Conservation (phyloP, 92 coral and sea anemone genomes). For the Ricordea florida region DNA sequence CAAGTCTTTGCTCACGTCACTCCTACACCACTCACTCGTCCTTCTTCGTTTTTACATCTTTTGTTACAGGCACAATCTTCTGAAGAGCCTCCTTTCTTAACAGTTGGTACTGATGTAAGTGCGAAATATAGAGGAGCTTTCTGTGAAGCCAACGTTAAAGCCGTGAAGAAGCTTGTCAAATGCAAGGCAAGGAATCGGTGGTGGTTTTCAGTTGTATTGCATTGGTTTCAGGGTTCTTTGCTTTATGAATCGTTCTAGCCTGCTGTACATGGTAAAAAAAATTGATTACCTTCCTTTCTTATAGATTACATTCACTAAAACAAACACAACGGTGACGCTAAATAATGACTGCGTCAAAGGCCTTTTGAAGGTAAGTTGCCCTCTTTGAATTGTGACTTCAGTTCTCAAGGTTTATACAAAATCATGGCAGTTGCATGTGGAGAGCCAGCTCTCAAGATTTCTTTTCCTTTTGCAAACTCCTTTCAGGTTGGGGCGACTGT, state of each 20-base stretch:
- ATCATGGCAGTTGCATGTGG: too few relatives aligned
- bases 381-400: constrained; percentile 1
- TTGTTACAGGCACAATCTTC: constrained; percentile 86
- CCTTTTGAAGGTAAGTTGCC: constrained; percentile 71
- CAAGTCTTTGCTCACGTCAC: constrained; percentile 91
- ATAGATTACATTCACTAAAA: constrained; percentile 86
- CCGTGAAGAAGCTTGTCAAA: constrained; percentile 93
- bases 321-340: constrained; percentile 77
- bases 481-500: constrained; percentile 82
- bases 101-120: constrained; percentile 98
- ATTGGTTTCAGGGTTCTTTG: too few relatives aligned
- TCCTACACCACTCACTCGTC: constrained; percentile 71
- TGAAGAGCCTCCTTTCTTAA: constrained; percentile 97
- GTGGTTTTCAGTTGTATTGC: not conserved
- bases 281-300: not conserved
- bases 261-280: constrained; percentile 4
- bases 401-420: not conserved
- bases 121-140: constrained; percentile 99
- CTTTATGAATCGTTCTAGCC: too few relatives aligned
- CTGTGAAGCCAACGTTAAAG: constrained; percentile 97
- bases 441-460: not conserved
- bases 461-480: not conserved
- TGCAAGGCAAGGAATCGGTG: constrained; percentile 79
- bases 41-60: constrained; percentile 58
- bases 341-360: constrained; percentile 95